Base-by-base conservation (phyloP, 2,888 invertebrate species). In the Sturmia bella region DNA sequence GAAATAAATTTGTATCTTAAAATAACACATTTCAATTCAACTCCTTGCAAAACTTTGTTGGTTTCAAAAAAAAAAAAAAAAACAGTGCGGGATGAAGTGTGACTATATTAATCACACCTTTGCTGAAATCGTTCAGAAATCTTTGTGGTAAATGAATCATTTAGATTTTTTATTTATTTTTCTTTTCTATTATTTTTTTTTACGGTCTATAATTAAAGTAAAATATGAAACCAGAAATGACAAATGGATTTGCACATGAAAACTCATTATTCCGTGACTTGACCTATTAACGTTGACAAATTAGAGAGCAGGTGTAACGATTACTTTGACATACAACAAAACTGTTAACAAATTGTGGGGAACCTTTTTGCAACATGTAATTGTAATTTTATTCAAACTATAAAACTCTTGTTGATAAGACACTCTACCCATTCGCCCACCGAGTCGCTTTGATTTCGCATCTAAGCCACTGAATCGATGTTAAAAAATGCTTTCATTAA, bases 231-330 rank as follows among this genome's bases (percentile, higher is more conserved):
- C 39, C 21, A 64, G 59, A 57, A 69, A 45, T 48, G 15, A 75
- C 57, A 41, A 77, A 59, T 69, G 27, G 15, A 69, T 69, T 48
- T 19, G 39, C 11, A 37, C 37, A 63, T 54, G 45, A 70, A 74
- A 54, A 64, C 69, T 50, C 13, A 13, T 48, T 70, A 69, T 78
- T 74, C 70, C 82, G 82, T 78, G 78, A 78, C 78, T 54, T 63
- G 41, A 52, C 39, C 82, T 54, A 57, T 78, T 70, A 70, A 37
- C n/a, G 52, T 69, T 56, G 43, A 81, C 57, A 77, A 81, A 77
- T 64, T 48, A 11, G 9, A 12, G 68, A 48, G 27, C 56, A 9
- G n/a, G n/a, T 56, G 61, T 52, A 21, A 68, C 41, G 43, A 43
- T 21, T 21, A 70, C 1, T 41, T 37, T n/a, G 32, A 54, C 48